A percentile compares a stretch with the other conserved stretches of the same genome.
phyloP scores from a whole-genome alignment of 1,140 invertebrate genomes.

The Venturia canescens region DNA sequence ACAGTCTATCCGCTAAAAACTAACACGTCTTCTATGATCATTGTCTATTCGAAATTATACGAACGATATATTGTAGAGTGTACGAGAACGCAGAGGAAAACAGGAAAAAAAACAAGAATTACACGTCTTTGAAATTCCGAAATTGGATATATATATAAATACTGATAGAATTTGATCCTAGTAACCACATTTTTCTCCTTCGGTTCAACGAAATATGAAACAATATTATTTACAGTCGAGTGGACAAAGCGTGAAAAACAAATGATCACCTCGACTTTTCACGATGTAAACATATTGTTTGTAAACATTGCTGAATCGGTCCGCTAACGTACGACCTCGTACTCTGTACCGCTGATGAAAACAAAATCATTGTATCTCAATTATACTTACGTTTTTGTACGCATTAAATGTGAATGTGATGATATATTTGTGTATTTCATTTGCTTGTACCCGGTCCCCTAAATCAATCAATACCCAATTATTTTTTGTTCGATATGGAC shows the following conservation, averaged over 20 bases:
- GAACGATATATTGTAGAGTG: background rate
- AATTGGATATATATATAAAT: constrained; percentile 31
- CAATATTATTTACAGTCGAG: constrained; percentile 43
- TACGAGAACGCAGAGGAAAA: constrained; percentile 2
- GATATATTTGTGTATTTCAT: constrained; percentile 24
- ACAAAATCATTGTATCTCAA: constrained; percentile 52
- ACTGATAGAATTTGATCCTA: background rate
- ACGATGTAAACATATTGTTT: no score
- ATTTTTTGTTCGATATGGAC: no score
- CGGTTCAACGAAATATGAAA: no score
- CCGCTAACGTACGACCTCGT: constrained; percentile 45
- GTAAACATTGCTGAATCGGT: no score
- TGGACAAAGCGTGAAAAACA: background rate
- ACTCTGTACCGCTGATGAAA: constrained; percentile 4
- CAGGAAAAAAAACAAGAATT: constrained; percentile 26
- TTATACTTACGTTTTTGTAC: constrained; percentile 63
- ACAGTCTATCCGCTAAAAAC: constrained; percentile 13
- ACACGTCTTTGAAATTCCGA: background rate
- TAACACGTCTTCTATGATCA: constrained; percentile 38
- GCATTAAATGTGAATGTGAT: constrained; percentile 63
- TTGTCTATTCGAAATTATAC: constrained; percentile 36
- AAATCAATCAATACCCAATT: no score
- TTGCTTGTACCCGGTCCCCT: background rate
- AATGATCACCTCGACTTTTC: no score
- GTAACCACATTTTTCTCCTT: no score